Percentiles rank a stretch among this genome's conserved stretches.
Conservation (phyloP, 2,797 vertebrate species). For the Enteromius unitaeniatus region DNA sequence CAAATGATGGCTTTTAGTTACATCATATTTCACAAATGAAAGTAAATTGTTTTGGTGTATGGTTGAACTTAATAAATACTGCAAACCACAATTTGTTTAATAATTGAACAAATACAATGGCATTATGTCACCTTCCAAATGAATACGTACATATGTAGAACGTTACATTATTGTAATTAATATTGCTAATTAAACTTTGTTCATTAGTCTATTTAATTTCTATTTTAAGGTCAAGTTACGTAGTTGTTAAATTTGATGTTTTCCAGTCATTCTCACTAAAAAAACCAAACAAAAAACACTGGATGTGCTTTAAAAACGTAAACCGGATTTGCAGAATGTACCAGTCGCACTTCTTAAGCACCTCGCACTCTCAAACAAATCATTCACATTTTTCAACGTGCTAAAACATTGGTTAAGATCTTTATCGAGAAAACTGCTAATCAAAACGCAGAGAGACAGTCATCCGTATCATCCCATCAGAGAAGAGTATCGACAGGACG, state of each 20-base stretch:
- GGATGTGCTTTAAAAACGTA: not conserved
- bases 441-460: slow-evolving; percentile 49
- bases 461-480: slow-evolving; percentile 62
- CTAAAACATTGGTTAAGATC: slow-evolving; percentile 18
- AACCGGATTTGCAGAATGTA: not conserved
- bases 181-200: too few relatives aligned
- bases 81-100: not conserved
- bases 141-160: not conserved
- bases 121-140: not conserved
- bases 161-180: not conserved
- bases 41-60: not conserved
- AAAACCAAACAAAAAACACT: not conserved
- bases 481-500: slow-evolving; percentile 53
- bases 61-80: not conserved
- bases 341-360: not conserved
- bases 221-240: not conserved
- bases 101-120: not conserved
- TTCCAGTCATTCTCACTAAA: too few relatives aligned
- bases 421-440: slow-evolving; percentile 59
- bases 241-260: too few relatives aligned
- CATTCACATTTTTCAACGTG: slow-evolving; percentile 25
- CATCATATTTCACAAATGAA: not conserved
- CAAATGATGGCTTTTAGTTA: not conserved
- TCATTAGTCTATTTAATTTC: not conserved
- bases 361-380: slow-evolving; percentile 10